Percentiles rank a stretch among this genome's conserved stretches.
phyloP scores from a whole-genome alignment of 2,113 vertebrate species.

The Forbesichthys agassizii region DNA sequence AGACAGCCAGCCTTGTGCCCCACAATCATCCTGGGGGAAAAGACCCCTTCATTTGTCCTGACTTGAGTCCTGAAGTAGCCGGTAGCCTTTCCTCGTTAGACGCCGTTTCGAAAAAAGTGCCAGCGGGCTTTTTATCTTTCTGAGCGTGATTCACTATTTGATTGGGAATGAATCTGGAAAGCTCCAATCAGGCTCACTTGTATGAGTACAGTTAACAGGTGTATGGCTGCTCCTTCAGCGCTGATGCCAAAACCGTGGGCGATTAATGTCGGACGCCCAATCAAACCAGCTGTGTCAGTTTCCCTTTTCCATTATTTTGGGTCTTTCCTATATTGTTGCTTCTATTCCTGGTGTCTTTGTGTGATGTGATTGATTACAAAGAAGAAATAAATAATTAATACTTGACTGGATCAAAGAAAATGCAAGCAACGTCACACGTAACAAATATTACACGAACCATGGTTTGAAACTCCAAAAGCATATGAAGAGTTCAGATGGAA shows the following conservation, averaged over 20 bases:
- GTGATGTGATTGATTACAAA: neutral
- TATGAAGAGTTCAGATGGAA: too few species aligned
- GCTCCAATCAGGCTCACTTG: slow-evolving; percentile 72
- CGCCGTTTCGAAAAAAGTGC: slow-evolving; percentile 35
- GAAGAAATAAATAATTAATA: too few species aligned
- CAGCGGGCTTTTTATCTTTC: slow-evolving; percentile 55
- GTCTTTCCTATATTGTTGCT: slow-evolving; percentile 21
- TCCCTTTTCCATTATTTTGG: slow-evolving; percentile 4
- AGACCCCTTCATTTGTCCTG: slow-evolving; percentile 29
- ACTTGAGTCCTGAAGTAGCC: slow-evolving; percentile 38
- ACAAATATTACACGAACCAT: too few species aligned
- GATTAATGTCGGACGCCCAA: slow-evolving; percentile 65
- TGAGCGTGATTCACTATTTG: slow-evolving; percentile 53
- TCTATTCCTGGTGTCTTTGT: neutral
- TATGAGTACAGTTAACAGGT: slow-evolving; percentile 60
- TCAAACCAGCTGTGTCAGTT: slow-evolving; percentile 69
- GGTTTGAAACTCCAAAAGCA: too few species aligned
- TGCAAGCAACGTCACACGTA: too few species aligned
- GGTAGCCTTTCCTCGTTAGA: slow-evolving; percentile 24
- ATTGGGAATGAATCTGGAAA: slow-evolving; percentile 64
- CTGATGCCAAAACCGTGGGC: slow-evolving; percentile 62
- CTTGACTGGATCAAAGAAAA: too few species aligned
- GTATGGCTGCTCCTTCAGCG: slow-evolving; percentile 62
- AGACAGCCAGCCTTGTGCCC: slow-evolving; percentile 10
- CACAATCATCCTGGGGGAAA: slow-evolving; percentile 46